Percentiles rank a stretch among this genome's conserved stretches.
Evolutionary conservation across 2,113 vertebrate genomes (phyloP).

Genomic region (Hypanus sabinus): DNA sequence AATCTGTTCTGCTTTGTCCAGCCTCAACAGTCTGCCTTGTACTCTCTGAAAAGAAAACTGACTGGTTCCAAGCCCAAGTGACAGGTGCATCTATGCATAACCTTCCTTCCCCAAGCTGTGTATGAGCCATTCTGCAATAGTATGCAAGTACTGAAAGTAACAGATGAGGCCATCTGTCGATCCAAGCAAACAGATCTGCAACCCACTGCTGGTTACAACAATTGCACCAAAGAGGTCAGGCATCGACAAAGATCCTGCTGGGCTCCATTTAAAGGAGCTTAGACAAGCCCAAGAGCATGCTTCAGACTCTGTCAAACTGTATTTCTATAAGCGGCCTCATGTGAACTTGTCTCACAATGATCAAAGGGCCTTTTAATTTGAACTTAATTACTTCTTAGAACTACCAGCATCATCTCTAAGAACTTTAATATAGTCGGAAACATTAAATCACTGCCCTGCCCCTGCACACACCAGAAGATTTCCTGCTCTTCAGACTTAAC

Average conservation of each 20-base stretch:
- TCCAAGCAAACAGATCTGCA: constrained; percentile 3
- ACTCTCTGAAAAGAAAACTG: constrained; percentile 12
- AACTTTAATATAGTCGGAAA: neutral
- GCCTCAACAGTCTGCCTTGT: neutral
- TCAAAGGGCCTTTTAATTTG: constrained; percentile 35
- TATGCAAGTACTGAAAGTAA: constrained; percentile 7
- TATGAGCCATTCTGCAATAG: neutral
- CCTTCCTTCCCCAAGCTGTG: neutral
- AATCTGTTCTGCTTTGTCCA: constrained; percentile 22
- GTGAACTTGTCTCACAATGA: constrained; percentile 12
- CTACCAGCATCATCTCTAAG: neutral
- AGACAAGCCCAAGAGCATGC: constrained; percentile 19
- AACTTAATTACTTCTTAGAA: constrained; percentile 33
- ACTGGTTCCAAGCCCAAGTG: neutral
- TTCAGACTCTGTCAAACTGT: constrained; percentile 17
- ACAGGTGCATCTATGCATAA: constrained; percentile 26
- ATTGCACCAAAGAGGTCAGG: constrained; percentile 24
- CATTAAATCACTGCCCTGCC: neutral
- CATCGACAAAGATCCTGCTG: constrained; percentile 30
- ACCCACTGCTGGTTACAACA: constrained; percentile 28
- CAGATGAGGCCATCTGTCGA: constrained; percentile 33
- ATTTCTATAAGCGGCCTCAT: constrained; percentile 19
- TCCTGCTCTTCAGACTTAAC: neutral
- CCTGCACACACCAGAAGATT: neutral
- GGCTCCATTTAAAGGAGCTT: constrained; percentile 34